Evolutionary conservation across 2,888 invertebrate species (phyloP), one percentile per base, ranked within the genome.

Genomic region (Dolomedes plantarius): DNA sequence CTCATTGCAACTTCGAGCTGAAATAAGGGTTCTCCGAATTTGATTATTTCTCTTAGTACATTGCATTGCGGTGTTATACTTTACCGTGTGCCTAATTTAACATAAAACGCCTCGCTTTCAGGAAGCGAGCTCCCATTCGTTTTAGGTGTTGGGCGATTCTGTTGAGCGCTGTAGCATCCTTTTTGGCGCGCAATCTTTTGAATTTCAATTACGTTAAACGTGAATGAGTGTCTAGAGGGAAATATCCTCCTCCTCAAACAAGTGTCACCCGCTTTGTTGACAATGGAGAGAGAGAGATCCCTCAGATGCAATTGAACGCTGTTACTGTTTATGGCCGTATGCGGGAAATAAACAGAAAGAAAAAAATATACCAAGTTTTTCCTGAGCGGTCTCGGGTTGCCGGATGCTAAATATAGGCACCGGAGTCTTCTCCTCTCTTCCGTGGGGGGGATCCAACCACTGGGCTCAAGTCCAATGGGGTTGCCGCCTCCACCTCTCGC

Each of bases 401-500:
- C 65, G 31, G 73, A 67, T 83, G 72, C 83, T 83, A 83, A 83
- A 83, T 77, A 83, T 83, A 83, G 83, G 29, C 76, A 71, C 74
- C 62, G 28, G 36, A 67, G 39, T 31, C 19, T 23, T 32, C 32
- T 67, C 62, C 62, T 39, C 65, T 56, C 46, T 56, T 16, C 50
- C 29, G 41, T 23, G 16, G 23, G 16, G 19, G 32, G 27, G 31
- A 31, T 72, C 71, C 69, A 83, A 83, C 83, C 83, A 83, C 83
- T 77, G 83, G 83, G 83, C 76, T 56, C 83, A 36, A 13, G 71
- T 83, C 83, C 83, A 83, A 83, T 77, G 65, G 71, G 83, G 83
- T 77, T 83, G 83, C 83, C 50, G 65, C 29, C 32, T 67, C 36
- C 36, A 36, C 64, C 46, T 13, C 11, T 6, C 5, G 36, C 36